Evolutionary conservation across 2,888 invertebrate genomes (phyloP).

Genomic region (Rotaria socialis): DNA sequence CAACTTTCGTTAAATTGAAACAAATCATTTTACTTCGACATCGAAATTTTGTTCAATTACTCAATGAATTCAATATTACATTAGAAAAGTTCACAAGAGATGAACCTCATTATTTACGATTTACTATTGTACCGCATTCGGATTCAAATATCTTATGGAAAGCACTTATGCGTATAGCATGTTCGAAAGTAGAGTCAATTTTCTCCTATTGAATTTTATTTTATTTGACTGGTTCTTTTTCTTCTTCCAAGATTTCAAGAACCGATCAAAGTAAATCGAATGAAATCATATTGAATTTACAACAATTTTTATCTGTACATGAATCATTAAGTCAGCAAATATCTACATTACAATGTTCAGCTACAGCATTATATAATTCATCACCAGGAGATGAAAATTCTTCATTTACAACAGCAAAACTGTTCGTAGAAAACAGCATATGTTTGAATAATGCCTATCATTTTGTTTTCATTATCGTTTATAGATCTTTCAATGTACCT

Average conservation of each 20-base stretch:
- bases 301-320: slow-evolving; percentile 15
- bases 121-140: neutral
- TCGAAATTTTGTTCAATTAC: neutral
- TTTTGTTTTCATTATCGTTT: neutral
- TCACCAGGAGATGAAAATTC: neutral
- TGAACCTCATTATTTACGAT: neutral
- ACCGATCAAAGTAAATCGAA: neutral
- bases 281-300: neutral
- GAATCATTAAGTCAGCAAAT: slow-evolving; percentile 32
- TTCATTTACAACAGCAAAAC: neutral
- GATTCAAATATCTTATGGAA: neutral
- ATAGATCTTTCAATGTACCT: slow-evolving; percentile 12
- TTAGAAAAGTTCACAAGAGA: neutral
- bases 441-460: neutral
- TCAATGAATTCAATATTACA: slow-evolving; percentile 6
- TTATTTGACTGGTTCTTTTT: too few relatives aligned
- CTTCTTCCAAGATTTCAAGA: neutral
- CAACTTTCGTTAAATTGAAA: neutral
- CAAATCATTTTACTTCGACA: neutral
- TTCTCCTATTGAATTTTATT: too few relatives aligned
- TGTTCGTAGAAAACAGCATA: neutral
- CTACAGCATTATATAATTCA: neutral
- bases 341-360: slow-evolving; percentile 19
- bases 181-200: neutral
- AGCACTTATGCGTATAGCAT: slow-evolving; percentile 8